Evolutionary conservation across 2,888 invertebrate species (phyloP).

Genomic region (Drosophila parthenogenetica): DNA sequence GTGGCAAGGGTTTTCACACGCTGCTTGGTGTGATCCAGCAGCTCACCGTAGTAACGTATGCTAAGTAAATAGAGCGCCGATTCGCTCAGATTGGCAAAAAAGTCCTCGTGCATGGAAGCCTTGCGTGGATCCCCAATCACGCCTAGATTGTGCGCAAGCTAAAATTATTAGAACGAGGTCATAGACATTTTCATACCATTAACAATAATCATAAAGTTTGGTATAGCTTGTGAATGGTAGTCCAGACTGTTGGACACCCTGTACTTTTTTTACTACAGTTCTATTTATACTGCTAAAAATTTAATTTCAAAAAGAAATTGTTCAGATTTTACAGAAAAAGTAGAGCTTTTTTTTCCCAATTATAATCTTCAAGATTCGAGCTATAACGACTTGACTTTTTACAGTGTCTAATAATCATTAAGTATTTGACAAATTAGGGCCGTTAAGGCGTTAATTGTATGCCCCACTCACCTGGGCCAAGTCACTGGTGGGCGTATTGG

Average conservation of each 20-base stretch:
- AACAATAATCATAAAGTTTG: background rate
- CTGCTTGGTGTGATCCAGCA: constrained; percentile 82
- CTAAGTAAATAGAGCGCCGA: constrained; percentile 78
- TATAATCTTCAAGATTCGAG: background rate
- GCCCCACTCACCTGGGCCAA: constrained; percentile 79
- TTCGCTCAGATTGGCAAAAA: constrained; percentile 84
- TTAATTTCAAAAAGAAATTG: too few species aligned
- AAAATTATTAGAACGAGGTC: background rate
- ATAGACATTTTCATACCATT: constrained; percentile 15
- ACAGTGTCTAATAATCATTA: constrained; percentile 1
- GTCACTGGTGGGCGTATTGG: constrained; percentile 80
- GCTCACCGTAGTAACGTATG: constrained; percentile 80
- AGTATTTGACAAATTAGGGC: constrained; percentile 3
- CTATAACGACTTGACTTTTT: background rate
- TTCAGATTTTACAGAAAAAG: too few species aligned
- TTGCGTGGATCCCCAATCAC: constrained; percentile 82
- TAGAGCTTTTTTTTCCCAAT: too few species aligned
- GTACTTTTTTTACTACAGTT: background rate
- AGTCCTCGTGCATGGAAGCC: constrained; percentile 84
- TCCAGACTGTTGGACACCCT: background rate
- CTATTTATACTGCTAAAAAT: too few species aligned
- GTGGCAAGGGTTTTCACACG: constrained; percentile 77
- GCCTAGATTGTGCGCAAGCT: constrained; percentile 83
- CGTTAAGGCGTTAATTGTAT: constrained; percentile 46
- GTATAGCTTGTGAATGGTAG: background rate